Evolutionary conservation across 2,888 invertebrate genomes (phyloP), one percentile per base, ranked within the genome.

Genomic region (Tuberolachnus salignus): DNA sequence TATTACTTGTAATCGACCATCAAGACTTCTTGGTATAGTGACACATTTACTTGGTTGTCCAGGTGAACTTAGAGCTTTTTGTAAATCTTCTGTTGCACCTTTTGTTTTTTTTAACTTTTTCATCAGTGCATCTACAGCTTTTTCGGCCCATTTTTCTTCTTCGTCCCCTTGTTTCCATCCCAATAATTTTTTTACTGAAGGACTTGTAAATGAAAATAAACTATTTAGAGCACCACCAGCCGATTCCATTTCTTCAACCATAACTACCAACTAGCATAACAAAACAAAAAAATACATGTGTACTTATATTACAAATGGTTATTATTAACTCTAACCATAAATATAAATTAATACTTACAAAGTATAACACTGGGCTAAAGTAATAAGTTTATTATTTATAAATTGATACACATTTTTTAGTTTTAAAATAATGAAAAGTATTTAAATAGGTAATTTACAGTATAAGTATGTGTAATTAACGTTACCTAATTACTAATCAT

Each of bases 111-210:
- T 97, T 80, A 97, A 86, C 85, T 97, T 98, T 86, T 98, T 98
- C 59, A 98, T 97, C 59, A 98, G 87, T 81, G 97, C 96, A 85
- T 98, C 98, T 0, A 98, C 97, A 0, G 98, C 98, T 84, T 97
- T 98, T 85, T 98, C 97, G 49, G 97, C 97, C 97, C 97, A 98
- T 89, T 97, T 97, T 85, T 98, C 97, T 86, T 97, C 97, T 86
- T 98, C 97, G 83, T 98, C 97, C 75, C 97, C 97, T 87, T 94
- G 94, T 86, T 98, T 98, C 98, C 98, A 98, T 21, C 98, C 97
- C 8, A 98, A 89, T 42, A 98, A 88, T 85, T 97, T 95, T 86
- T 98, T 98, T 2, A 97, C 97, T 53, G 95, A 95, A 34, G 96
- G 95, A 86, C 95, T 95, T 81, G 96, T 97, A 86, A 97, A 97